phyloP scores from a whole-genome alignment of 2,113 vertebrate genomes.

The Cinclus cinclus region DNA sequence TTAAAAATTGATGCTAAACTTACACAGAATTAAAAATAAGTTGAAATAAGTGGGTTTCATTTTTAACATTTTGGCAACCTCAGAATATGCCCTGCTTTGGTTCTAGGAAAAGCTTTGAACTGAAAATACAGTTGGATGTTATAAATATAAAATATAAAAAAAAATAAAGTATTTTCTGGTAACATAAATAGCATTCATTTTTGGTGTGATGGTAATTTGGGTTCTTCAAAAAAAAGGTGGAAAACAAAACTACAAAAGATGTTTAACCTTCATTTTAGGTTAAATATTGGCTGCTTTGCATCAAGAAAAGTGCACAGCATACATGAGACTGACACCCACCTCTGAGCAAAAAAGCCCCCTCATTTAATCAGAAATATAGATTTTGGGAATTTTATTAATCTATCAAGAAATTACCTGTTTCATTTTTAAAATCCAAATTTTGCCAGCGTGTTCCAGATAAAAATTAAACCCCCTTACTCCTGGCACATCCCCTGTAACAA shows the following conservation, averaged over 20 bases:
- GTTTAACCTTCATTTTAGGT: background rate
- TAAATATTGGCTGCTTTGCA: background rate
- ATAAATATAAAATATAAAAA: background rate
- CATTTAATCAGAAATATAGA: background rate
- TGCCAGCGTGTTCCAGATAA: background rate
- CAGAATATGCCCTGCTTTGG: fast-evolving
- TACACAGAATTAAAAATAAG: background rate
- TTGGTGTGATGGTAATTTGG: background rate
- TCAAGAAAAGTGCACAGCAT: background rate
- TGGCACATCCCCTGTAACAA: slow-evolving; percentile 71
- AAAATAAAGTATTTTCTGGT: background rate
- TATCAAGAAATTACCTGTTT: background rate
- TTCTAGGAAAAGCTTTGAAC: background rate
- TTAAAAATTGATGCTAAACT: background rate
- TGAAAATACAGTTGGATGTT: fast-evolving
- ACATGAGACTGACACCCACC: fast-evolving
- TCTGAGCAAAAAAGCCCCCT: fast-evolving
- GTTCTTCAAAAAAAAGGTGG: background rate
- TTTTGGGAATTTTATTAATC: background rate
- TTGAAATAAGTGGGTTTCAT: background rate
- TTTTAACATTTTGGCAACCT: background rate
- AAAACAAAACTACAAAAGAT: background rate
- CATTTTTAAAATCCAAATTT: background rate
- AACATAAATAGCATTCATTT: fast-evolving
- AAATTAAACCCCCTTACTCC: background rate